Conservation (phyloP, 2,113 vertebrate genomes). For the Heptranchias perlo region DNA sequence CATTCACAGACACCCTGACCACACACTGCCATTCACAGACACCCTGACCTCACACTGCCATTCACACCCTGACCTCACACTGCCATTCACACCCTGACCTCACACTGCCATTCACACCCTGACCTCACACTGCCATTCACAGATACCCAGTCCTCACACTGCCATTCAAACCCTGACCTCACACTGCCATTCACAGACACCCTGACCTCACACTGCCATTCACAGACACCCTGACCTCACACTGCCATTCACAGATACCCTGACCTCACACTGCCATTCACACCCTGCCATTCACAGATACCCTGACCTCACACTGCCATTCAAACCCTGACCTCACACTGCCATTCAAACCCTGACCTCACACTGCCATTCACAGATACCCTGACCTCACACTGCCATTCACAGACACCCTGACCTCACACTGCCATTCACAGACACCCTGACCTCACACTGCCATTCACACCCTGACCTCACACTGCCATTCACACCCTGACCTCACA, state of each 20-base stretch:
- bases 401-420: not conserved
- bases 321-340: not conserved
- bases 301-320: not conserved
- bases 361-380: not conserved
- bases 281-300: not conserved
- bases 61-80: not conserved
- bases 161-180: not conserved
- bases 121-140: not conserved
- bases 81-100: not conserved
- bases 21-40: not conserved
- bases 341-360: not conserved
- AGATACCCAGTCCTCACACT: not conserved
- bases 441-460: not conserved
- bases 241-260: not conserved
- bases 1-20: not conserved
- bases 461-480: not conserved
- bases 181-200: not conserved
- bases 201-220: not conserved
- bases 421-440: not conserved
- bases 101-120: not conserved
- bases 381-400: not conserved
- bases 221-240: not conserved
- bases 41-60: not conserved
- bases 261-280: not conserved
- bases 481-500: not conserved